These are phyloP conservation scores for Epizoanthus fatuus DNA, from an alignment of 92 coral and sea anemone genomes.

Conservation along the genomic window DNA sequence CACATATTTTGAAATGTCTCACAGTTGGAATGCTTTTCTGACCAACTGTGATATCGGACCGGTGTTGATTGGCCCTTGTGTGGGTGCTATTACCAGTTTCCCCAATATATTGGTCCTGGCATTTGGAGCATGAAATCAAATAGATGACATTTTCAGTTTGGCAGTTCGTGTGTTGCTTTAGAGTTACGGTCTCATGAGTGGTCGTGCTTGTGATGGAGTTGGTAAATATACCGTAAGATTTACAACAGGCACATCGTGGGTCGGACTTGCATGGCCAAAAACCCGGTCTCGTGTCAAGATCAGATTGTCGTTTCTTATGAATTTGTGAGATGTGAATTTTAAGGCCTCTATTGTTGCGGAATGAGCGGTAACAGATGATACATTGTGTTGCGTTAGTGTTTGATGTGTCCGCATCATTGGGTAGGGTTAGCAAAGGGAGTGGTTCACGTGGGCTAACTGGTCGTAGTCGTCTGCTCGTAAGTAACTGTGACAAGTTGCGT, in stretches of 20 bases:
- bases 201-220: not conserved
- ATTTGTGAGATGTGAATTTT: not conserved
- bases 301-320: not conserved
- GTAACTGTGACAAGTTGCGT: not conserved
- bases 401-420: not conserved
- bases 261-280: not conserved
- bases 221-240: not conserved
- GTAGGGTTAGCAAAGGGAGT: not conserved
- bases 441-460: not conserved
- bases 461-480: conserved; percentile 9
- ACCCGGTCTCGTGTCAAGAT: not conserved
- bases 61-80: too few species aligned
- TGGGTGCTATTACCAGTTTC: too few species aligned
- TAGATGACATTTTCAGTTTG: too few species aligned
- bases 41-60: too few species aligned
- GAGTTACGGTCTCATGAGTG: not conserved
- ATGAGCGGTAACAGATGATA: not conserved
- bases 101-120: too few species aligned
- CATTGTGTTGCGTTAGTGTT: not conserved
- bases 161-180: not conserved
- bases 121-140: too few species aligned
- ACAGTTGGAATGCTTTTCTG: too few species aligned
- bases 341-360: not conserved
- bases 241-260: too few species aligned
- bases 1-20: too few species aligned